Evolutionary conservation across 2,797 vertebrate species (phyloP), one percentile per base, ranked within the genome.

Genomic region (Rhodeus uyekii): DNA sequence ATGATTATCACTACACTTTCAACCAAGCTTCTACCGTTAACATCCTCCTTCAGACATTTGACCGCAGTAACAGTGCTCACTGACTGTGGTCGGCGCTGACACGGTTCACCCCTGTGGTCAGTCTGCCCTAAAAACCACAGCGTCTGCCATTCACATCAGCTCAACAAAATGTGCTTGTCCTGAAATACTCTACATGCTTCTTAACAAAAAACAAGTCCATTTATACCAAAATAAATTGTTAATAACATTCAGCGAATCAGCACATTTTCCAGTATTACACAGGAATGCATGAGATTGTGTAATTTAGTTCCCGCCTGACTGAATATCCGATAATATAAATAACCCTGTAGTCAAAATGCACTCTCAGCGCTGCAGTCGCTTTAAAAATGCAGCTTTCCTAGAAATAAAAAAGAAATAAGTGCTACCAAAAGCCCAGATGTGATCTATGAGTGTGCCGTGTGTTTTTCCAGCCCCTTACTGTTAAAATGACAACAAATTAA

Each of bases 81-180:
- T 75, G 42, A 39, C 60, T 84, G 85, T 42, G 85, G 84, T 85
- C 87, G 69, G 73, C 76, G 68, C 83, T 75, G 84, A 86, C 86
- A 86, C 16, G 83, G 84, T 88, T 84, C 87, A 87, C 86, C 69
- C 76, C 72, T 80, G 79, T 73, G 85, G 82, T 79, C 81, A 84
- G 87, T 86, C 87, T 87, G 84, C 58, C 39, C 58, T 80, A 79
- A 64, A 92, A 88, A 82, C 81, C 83, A 86, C 73, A 84, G 86
- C 82, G 85, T 86, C 90, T 91, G 87, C 85, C 88, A 32, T 83
- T 88, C 84, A 86, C 58, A 86, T 76, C 83, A 83, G 68, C 87
- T 48, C 61, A 48, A 72, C 87, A 90, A 87, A 88, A 78, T 80
- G 81, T 27, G n/a, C 0, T 83, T 39, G 65, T 71, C 84, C 88